A percentile compares a stretch with the other conserved stretches of the same genome.
phyloP scores from a whole-genome alignment of 1,140 invertebrate species.

The Drosophila pruinosa region DNA sequence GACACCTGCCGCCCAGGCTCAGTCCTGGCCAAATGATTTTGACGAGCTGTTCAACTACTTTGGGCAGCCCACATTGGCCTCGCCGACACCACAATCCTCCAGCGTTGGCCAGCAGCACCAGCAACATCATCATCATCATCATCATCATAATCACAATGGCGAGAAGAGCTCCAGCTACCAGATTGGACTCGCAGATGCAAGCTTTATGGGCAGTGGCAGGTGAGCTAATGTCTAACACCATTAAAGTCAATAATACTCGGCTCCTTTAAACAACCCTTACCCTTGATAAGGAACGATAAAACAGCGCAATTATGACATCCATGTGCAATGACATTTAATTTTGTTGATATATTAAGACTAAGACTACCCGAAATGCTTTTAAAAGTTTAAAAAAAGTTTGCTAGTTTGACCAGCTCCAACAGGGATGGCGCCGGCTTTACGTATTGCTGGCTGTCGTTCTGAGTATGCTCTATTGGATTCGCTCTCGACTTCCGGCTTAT shows the following conservation, averaged over 20 bases:
- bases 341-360: slow-evolving; percentile 16
- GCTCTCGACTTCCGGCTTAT: neutral
- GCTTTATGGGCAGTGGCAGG: slow-evolving; percentile 73
- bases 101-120: slow-evolving; percentile 28
- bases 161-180: slow-evolving; percentile 76
- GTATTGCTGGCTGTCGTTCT: neutral
- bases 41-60: slow-evolving; percentile 57
- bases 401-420: slow-evolving; percentile 48
- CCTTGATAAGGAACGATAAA: too few species aligned
- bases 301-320: neutral
- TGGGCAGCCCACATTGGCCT: slow-evolving; percentile 27
- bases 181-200: slow-evolving; percentile 66
- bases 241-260: neutral
- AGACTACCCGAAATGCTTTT: slow-evolving; percentile 5
- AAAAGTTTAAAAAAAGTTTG: slow-evolving; percentile 39
- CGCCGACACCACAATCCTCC: neutral
- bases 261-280: too few species aligned
- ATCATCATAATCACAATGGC: slow-evolving; percentile 43
- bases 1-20: slow-evolving; percentile 65
- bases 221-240: too few species aligned
- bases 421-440: slow-evolving; percentile 20
- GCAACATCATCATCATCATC: slow-evolving; percentile 21
- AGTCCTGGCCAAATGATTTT: slow-evolving; percentile 59
- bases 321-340: slow-evolving; percentile 48
- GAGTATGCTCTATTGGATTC: neutral